Evolutionary conservation across 2,888 invertebrate genomes (phyloP), one percentile per base, ranked within the genome.

Genomic region (Odontomyia ornata): DNA sequence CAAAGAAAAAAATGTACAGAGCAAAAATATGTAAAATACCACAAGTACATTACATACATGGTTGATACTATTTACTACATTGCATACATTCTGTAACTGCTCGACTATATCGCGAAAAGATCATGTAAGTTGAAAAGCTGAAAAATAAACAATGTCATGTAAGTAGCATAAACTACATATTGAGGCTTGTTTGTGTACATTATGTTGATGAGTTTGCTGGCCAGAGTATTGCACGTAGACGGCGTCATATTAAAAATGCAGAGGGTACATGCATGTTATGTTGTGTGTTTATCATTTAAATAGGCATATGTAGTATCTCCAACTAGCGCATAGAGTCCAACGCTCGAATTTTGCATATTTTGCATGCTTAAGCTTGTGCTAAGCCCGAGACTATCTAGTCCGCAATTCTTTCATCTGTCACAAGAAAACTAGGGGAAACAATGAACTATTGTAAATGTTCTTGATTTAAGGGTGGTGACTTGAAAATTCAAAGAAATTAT

Each of bases 91-190:
- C 18, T 52, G 15, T 4, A 52, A 52, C 52, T 47, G 56, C 27
- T 56, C 52, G 71, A 47, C 71, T 52, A 56, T 52, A 56, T 28
- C 27, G 52, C 52, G 56, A 15, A 72, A 47, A 56, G n/a, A 52
- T 72, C 18, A 72, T 72, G 71, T 65, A 65, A 36, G 65, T 36
- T 18, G 65, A 18, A 65, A 65, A 65, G 21, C 27, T 7, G 30
- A 15, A 65, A 65, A 65, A 65, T 36, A 18, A 65, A 36, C 36
- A 65, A 7, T n/a, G 21, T n/a, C 30, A 65, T 21, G 60, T 60
- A 23, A 60, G 60, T 60, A 60, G 5, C 60, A n/a, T 25, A 4
- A 21, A 62, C 25, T 57, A 23, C 23, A 9, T 57, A 23, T 21
- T 23, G 15, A 57, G 57, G 57, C 23, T 18, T 62, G 27, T 15